Evolutionary conservation across 2,888 invertebrate species (phyloP).

Genomic region (Osmoderma eremita): DNA sequence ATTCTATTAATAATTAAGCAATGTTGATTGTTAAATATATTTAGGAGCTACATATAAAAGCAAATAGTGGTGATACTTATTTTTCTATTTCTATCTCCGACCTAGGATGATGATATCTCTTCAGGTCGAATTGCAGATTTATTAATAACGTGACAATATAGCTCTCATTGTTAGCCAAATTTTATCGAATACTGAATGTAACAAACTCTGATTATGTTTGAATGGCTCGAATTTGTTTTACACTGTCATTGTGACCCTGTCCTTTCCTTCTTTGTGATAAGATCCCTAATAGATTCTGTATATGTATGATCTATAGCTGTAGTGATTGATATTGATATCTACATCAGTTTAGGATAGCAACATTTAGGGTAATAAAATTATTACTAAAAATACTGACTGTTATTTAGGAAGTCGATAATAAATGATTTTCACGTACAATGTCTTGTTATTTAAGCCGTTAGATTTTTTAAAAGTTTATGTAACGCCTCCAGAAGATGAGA

Average conservation of each 20-base stretch:
- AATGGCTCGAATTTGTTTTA: background rate
- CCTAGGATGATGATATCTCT: background rate
- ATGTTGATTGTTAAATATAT: constrained; percentile 30
- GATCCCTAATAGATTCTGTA: constrained; percentile 21
- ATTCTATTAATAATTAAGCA: background rate
- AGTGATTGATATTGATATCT: constrained; percentile 10
- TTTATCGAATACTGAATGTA: background rate
- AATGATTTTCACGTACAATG: constrained; percentile 9
- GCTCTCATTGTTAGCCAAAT: constrained; percentile 10
- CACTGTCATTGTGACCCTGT: constrained; percentile 23
- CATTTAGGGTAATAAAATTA: constrained; percentile 11
- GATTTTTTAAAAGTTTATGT: too few relatives aligned
- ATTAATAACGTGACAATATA: constrained; percentile 23
- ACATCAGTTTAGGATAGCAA: constrained; percentile 1
- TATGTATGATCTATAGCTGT: constrained; percentile 18
- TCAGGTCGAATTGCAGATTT: background rate
- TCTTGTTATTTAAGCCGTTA: too few relatives aligned
- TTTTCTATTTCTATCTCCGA: constrained; percentile 27
- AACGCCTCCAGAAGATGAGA: too few relatives aligned
- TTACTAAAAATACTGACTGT: constrained; percentile 19
- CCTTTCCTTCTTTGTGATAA: constrained; percentile 27
- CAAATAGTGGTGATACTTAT: constrained; percentile 30
- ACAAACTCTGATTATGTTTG: background rate
- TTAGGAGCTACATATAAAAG: constrained; percentile 19
- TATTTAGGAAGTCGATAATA: constrained; percentile 14